Conservation (phyloP, 2,797 vertebrate genomes). For the Sternotherus odoratus region DNA sequence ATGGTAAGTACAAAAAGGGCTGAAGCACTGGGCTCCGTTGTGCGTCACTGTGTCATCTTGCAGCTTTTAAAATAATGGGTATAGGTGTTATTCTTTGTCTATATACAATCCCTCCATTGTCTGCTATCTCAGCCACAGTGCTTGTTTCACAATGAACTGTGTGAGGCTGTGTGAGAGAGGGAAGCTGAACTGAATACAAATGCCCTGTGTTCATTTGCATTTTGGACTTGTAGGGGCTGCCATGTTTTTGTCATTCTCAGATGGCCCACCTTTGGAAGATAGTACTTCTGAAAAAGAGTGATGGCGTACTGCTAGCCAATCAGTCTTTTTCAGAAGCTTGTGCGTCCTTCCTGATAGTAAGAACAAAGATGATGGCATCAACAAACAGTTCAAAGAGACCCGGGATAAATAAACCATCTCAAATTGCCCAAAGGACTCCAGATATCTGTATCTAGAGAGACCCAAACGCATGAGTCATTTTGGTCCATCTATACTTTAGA, state of each 20-base stretch:
- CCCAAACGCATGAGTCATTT: not conserved
- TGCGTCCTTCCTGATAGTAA: not conserved
- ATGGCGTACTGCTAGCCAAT: not conserved
- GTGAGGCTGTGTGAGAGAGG: not conserved
- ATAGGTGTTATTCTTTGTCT: not conserved
- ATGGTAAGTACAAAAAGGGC: constrained; percentile 82
- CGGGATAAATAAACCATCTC: not conserved
- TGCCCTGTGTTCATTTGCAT: not conserved
- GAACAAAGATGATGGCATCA: not conserved
- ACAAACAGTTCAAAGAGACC: not conserved
- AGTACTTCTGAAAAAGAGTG: not conserved
- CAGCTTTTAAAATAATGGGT: not conserved
- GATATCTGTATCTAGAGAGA: not conserved
- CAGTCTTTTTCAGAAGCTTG: not conserved
- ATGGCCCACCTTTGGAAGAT: not conserved
- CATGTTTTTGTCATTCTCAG: not conserved
- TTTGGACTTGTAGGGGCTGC: not conserved
- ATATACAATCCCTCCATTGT: not conserved
- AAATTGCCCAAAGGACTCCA: not conserved
- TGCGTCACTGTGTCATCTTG: not conserved
- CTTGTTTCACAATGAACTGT: not conserved
- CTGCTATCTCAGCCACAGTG: not conserved
- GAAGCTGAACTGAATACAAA: not conserved
- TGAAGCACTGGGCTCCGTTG: not conserved
- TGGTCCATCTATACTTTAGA: not conserved